Conservation (phyloP, 2,113 vertebrate genomes). For the Synchiropus splendidus region DNA sequence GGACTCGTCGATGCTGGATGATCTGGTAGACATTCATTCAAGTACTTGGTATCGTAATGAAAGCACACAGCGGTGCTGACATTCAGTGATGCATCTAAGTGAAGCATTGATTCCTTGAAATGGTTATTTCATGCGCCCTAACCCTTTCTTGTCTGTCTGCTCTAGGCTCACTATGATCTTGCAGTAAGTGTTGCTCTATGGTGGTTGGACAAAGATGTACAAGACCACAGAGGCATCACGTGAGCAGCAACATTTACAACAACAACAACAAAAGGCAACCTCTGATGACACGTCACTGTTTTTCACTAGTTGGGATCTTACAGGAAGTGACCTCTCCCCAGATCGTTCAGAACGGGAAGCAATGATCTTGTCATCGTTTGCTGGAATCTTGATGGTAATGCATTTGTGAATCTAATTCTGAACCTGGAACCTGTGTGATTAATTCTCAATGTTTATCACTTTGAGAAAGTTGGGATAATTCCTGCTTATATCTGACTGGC, state of each 20-base stretch:
- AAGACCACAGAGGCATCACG: constrained; percentile 54
- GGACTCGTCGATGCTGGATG: constrained; percentile 66
- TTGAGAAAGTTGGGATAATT: no score
- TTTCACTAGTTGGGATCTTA: not conserved
- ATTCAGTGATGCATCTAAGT: no score
- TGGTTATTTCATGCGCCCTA: no score
- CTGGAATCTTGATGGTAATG: constrained; percentile 76
- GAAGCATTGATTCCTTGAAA: no score
- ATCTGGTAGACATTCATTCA: constrained; percentile 68
- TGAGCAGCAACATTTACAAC: constrained; percentile 41
- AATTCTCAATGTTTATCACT: not conserved
- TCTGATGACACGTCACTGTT: no score
- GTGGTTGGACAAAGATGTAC: constrained; percentile 64
- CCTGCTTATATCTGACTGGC: not conserved
- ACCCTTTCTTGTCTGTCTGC: constrained; percentile 3
- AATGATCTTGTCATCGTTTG: constrained; percentile 82
- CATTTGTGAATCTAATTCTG: not conserved
- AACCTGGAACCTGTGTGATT: not conserved
- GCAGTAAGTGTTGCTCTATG: constrained; percentile 69
- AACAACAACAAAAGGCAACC: no score
- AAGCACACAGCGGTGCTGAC: no score
- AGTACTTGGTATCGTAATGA: not conserved
- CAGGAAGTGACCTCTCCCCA: constrained; percentile 43
- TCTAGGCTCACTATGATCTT: constrained; percentile 78
- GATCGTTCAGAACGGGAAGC: constrained; percentile 70